A percentile compares a stretch with the other conserved stretches of the same genome.
These are phyloP conservation scores for Cactoblastis cactorum DNA, from an alignment of 2,888 invertebrate genomes.

Conservation along the genomic window DNA sequence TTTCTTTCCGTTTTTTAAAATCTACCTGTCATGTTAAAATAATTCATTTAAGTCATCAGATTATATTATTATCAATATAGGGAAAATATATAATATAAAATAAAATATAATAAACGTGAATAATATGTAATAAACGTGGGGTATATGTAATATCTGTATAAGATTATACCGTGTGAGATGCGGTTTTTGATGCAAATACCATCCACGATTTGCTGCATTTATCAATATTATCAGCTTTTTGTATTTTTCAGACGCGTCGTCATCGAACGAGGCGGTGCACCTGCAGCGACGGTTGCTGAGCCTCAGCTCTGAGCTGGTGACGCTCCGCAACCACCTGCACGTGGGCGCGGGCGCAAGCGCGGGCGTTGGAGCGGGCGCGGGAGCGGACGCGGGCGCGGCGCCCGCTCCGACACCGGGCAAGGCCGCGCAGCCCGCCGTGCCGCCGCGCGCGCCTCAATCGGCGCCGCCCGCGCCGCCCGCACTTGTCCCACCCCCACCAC, in stretches of 20 bases:
- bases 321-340: conserved; percentile 92
- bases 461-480: conserved; percentile 61
- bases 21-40: too few species aligned
- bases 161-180: too few species aligned
- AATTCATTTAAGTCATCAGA: too few species aligned
- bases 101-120: too few species aligned
- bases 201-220: too few species aligned
- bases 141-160: too few species aligned
- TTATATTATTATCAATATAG: too few species aligned
- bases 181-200: too few species aligned
- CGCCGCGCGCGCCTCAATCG: conserved; percentile 28
- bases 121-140: too few species aligned
- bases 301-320: conserved; percentile 94
- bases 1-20: too few species aligned
- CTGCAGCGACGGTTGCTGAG: conserved; percentile 94
- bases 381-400: conserved; percentile 45
- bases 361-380: conserved; percentile 28
- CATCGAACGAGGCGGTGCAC: conserved; percentile 96
- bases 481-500: conserved; percentile 35
- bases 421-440: conserved; percentile 36
- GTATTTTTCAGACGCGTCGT: conserved; percentile 89
- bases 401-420: conserved; percentile 30
- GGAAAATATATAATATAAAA: too few species aligned
- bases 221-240: too few species aligned
- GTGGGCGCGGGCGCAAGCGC: conserved; percentile 71